These are phyloP conservation scores for Solenodon paradoxus DNA, from an alignment of 2,113 vertebrate species.

Conservation along the genomic window DNA sequence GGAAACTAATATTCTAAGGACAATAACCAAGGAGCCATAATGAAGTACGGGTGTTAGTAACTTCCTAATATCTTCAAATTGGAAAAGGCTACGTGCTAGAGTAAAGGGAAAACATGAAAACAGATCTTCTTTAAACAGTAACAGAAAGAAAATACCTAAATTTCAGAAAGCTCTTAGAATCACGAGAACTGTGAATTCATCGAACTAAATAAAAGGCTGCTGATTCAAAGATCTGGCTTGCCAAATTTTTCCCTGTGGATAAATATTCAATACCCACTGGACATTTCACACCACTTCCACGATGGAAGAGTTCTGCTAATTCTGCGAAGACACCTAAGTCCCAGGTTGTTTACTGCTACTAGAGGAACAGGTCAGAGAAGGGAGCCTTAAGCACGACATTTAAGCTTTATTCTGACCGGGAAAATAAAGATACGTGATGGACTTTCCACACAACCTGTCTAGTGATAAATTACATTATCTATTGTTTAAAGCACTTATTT, in stretches of 20 bases:
- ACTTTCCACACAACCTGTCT: neutral
- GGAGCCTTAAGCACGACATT: neutral
- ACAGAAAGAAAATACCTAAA: constrained; percentile 4
- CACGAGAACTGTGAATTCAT: neutral
- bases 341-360: neutral
- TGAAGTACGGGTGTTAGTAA: neutral
- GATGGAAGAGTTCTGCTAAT: neutral
- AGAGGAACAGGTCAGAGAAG: neutral
- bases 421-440: neutral
- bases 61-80: neutral
- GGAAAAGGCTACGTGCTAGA: neutral
- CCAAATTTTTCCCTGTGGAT: neutral
- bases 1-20: neutral
- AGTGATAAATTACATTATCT: neutral
- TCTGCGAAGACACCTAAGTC: neutral
- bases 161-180: constrained; percentile 14
- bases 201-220: constrained; percentile 9
- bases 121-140: neutral
- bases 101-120: constrained; percentile 23
- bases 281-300: neutral
- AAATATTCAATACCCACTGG: neutral
- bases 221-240: neutral
- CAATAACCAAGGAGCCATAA: neutral
- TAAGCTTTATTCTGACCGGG: constrained; percentile 3
- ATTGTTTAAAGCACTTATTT: neutral